Conservation (phyloP, 2,888 invertebrate genomes). For the Plusia festucae region DNA sequence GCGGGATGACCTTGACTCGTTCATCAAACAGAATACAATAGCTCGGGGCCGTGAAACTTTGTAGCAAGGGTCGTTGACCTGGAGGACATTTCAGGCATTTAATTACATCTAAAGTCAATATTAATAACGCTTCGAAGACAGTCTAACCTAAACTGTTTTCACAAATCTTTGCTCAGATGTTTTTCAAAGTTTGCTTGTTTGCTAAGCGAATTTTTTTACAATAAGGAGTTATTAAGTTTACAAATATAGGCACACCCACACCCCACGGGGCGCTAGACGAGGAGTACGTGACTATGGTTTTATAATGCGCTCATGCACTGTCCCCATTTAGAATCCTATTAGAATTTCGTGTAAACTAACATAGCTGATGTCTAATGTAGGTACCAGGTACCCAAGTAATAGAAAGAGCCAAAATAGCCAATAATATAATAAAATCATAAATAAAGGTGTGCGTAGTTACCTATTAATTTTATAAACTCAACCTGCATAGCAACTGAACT, state of each 20-base stretch:
- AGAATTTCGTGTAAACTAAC: neutral
- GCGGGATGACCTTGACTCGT: neutral
- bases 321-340: conserved; percentile 4
- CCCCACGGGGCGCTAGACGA: conserved; percentile 1
- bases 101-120: neutral
- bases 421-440: neutral
- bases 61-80: neutral
- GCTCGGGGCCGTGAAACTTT: neutral
- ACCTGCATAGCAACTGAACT: conserved; percentile 18
- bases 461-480: neutral
- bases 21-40: neutral
- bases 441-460: conserved; percentile 1
- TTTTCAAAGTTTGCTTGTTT: neutral
- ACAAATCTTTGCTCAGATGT: neutral
- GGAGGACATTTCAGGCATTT: neutral
- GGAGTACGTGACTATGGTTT: conserved; percentile 4
- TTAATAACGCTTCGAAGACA: neutral
- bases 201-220: conserved; percentile 1
- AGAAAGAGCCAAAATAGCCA: neutral
- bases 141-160: neutral
- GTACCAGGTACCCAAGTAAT: too few species aligned
- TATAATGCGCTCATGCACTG: neutral
- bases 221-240: neutral
- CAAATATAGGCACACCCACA: conserved; percentile 2
- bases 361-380: neutral